Evolutionary conservation across 2,888 invertebrate species (phyloP).

Genomic region (Congeria kusceri): DNA sequence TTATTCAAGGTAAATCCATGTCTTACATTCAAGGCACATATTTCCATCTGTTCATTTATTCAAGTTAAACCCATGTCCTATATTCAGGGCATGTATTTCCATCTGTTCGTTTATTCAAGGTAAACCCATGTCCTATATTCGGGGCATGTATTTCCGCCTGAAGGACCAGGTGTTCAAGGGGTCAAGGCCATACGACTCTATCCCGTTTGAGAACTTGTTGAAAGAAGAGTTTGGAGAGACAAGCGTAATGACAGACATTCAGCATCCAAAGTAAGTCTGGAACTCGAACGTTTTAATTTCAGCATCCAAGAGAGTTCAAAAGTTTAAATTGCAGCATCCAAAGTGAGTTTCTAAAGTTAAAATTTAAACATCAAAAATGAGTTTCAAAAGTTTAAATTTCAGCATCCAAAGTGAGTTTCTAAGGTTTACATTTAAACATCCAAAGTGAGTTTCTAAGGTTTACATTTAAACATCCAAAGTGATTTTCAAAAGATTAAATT

Average conservation of each 20-base stretch:
- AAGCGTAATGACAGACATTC: constrained; percentile 95
- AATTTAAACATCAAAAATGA: too few relatives aligned
- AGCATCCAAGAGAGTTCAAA: too few relatives aligned
- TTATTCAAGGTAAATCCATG: constrained; percentile 82
- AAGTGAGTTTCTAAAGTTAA: too few relatives aligned
- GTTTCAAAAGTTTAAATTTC: too few relatives aligned
- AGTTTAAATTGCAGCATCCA: too few relatives aligned
- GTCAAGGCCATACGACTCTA: constrained; percentile 94
- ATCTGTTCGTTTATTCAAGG: constrained; percentile 67
- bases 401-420: too few relatives aligned
- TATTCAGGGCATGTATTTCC: too few relatives aligned
- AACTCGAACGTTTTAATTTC: not conserved
- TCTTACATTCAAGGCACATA: constrained; percentile 96
- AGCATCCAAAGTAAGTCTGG: constrained; percentile 80
- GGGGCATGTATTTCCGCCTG: constrained; percentile 96
- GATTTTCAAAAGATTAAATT: too few relatives aligned
- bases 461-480: too few relatives aligned
- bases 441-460: too few relatives aligned
- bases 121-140: constrained; percentile 89
- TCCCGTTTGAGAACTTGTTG: constrained; percentile 93
- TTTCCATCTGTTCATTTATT: constrained; percentile 89
- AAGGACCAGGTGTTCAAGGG: constrained; percentile 96
- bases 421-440: too few relatives aligned
- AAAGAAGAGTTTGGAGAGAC: constrained; percentile 94
- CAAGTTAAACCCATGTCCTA: too few relatives aligned